Evolutionary conservation across 1,140 invertebrate genomes (phyloP).

Genomic region (Pantala flavescens): DNA sequence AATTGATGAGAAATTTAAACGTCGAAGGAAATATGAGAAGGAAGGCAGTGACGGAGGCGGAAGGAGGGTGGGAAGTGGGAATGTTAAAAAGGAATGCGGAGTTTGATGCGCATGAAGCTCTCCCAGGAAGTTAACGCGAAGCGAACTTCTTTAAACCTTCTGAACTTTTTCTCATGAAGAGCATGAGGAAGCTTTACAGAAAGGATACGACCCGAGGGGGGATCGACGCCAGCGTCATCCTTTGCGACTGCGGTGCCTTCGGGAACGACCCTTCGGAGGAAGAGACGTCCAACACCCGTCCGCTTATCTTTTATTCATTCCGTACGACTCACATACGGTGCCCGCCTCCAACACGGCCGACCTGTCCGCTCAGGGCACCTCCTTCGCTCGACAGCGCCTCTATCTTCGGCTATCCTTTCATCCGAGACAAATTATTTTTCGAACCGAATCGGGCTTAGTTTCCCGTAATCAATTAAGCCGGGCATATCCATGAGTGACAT

Average conservation of each 20-base stretch:
- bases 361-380: background rate
- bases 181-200: no score
- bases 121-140: background rate
- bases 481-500: no score
- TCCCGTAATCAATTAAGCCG: no score
- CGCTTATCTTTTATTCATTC: conserved; percentile 10
- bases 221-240: background rate
- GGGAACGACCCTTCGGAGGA: background rate
- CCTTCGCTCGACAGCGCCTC: background rate
- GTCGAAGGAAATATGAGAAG: no score
- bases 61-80: background rate
- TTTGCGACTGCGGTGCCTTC: background rate
- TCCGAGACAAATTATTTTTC: background rate
- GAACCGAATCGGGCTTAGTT: no score
- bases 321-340: background rate
- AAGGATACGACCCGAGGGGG: background rate
- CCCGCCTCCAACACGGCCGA: conserved; percentile 4
- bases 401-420: background rate
- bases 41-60: background rate
- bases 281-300: conserved; percentile 4
- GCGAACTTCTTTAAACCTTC: no score
- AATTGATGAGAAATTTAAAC: no score
- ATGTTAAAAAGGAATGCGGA: background rate
- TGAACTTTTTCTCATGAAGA: no score
- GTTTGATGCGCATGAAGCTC: background rate